These are phyloP conservation scores for Psittacula derbiana DNA, from an alignment of 2,797 vertebrate species.

Conservation along the genomic window DNA sequence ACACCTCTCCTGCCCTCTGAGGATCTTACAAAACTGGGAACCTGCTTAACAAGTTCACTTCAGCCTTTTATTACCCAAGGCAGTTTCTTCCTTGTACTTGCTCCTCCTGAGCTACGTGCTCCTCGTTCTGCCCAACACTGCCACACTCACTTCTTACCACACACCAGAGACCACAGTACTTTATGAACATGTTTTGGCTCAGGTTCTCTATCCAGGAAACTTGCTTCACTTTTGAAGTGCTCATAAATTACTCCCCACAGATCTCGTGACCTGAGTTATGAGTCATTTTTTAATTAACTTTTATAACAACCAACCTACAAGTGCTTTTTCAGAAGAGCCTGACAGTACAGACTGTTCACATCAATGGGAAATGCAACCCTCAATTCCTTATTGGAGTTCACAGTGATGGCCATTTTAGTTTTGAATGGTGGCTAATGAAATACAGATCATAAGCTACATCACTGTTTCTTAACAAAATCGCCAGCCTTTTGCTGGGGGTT, in stretches of 20 bases:
- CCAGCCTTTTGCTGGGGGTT: neutral
- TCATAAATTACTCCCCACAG: neutral
- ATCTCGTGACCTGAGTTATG: neutral
- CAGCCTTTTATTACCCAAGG: neutral
- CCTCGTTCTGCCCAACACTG: fast-evolving
- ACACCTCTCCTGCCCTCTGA: slow-evolving; percentile 3
- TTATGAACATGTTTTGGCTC: neutral
- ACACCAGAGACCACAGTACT: neutral
- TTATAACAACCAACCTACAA: neutral
- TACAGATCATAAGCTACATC: neutral
- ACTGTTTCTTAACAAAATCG: neutral
- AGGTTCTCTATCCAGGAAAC: neutral
- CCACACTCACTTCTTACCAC: neutral
- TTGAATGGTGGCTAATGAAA: neutral
- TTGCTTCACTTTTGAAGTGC: neutral
- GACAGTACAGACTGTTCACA: fast-evolving
- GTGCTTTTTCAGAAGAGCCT: neutral
- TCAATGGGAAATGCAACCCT: neutral
- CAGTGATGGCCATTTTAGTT: neutral
- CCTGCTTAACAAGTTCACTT: slow-evolving; percentile 52
- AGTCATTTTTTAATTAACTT: neutral
- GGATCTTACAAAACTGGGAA: slow-evolving; percentile 40
- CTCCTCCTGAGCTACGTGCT: neutral
- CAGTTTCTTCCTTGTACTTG: neutral
- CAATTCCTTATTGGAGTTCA: neutral